Percentiles rank a stretch among this genome's conserved stretches.
These are phyloP conservation scores for Spisula subtruncata DNA, from an alignment of 2,888 invertebrate species.

Conservation along the genomic window DNA sequence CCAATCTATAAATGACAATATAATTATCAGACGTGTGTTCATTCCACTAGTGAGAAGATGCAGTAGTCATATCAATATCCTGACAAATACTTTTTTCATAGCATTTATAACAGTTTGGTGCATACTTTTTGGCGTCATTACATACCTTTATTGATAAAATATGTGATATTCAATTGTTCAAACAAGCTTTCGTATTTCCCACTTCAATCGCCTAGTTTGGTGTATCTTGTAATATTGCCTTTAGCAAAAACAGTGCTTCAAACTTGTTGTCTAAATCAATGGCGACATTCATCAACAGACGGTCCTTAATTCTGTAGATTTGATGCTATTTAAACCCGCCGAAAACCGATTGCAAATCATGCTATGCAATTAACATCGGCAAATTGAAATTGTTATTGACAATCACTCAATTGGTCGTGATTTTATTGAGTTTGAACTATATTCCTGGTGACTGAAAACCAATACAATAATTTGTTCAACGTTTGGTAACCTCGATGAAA, in stretches of 20 bases:
- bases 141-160: too few relatives aligned
- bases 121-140: too few relatives aligned
- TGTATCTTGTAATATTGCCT: not conserved
- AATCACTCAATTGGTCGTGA: not conserved
- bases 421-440: slow-evolving; percentile 5
- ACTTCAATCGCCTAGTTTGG: not conserved
- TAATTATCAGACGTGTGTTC: too few relatives aligned
- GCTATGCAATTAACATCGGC: not conserved
- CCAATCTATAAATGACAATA: too few relatives aligned
- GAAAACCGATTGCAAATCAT: slow-evolving; percentile 30
- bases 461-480: not conserved
- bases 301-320: not conserved
- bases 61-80: too few relatives aligned
- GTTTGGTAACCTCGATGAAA: not conserved
- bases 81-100: too few relatives aligned
- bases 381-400: slow-evolving; percentile 37
- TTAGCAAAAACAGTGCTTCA: not conserved
- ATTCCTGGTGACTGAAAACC: slow-evolving; percentile 4
- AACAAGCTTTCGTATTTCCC: not conserved
- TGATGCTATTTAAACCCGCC: not conserved
- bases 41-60: too few relatives aligned
- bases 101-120: too few relatives aligned
- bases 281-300: not conserved
- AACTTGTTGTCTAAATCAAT: slow-evolving; percentile 3
- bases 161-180: too few relatives aligned